Conservation (phyloP, 2,113 vertebrate genomes). For the Rhea americana region DNA sequence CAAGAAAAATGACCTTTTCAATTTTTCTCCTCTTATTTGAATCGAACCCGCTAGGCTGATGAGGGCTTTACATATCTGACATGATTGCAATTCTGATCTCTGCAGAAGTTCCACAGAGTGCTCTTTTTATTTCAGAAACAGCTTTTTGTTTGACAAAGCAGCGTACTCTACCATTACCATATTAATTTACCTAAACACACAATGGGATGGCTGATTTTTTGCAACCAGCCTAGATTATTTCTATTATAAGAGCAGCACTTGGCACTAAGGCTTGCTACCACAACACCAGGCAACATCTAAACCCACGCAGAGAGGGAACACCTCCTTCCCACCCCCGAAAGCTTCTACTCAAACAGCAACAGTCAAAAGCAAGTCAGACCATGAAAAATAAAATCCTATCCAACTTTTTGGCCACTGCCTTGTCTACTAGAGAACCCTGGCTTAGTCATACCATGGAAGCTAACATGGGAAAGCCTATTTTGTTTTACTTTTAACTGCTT, state of each 20-base stretch:
- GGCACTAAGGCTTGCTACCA: neutral
- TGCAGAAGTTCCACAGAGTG: neutral
- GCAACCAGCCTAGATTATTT: neutral
- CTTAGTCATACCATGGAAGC: fast-evolving
- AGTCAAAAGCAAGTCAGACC: neutral
- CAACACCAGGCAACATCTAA: neutral
- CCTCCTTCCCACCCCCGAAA: neutral
- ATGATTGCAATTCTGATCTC: neutral
- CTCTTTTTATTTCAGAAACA: neutral
- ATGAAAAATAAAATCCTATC: neutral
- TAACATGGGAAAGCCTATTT: fast-evolving
- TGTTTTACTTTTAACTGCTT: neutral
- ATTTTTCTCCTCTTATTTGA: neutral
- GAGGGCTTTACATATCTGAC: neutral
- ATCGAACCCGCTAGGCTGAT: neutral
- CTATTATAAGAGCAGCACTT: neutral
- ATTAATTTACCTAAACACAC: neutral
- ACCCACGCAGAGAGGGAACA: neutral
- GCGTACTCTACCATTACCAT: neutral
- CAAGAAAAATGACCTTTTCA: fast-evolving
- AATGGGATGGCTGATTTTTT: neutral
- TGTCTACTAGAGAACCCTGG: neutral
- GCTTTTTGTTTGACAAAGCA: neutral
- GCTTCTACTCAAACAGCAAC: neutral
- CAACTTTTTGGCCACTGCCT: neutral